Evolutionary conservation across 2,888 invertebrate genomes (phyloP), one percentile per base, ranked within the genome.

Genomic region (Athalia cordata): DNA sequence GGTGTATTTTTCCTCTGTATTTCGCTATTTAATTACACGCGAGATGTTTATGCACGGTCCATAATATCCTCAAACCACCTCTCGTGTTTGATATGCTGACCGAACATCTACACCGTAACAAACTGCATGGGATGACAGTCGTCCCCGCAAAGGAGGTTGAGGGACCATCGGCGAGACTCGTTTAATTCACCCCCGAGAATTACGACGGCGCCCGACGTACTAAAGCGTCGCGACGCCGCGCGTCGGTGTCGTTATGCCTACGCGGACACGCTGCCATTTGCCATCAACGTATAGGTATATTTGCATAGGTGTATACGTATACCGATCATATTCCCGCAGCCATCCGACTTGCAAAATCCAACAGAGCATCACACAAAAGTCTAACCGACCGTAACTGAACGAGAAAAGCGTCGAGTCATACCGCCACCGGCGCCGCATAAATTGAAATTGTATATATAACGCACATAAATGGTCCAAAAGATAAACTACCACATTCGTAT

Each of bases 191-290:
- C 43, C 55, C 68, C 50, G 68, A 43, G n/a, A 52, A 72, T 72
- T 47, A 72, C 72, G 59, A 72, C 59, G 84, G 80, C 83, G 83
- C 84, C 83, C 82, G 84, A 85, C 85, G 83, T 86, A 84, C 86
- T 87, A 87, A 87, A 86, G 83, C 85, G 64, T 76, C 64, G 75
- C 75, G 75, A 62, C 75, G 29, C 29, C 29, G 29, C 29, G 29
- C 29, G 75, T 49, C 43, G 62, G 75, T 76, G 62, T 59, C 72
- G 47, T 47, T 45, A 45, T 47, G 57, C 72, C 47, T 59, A 49
- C 57, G 45, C 59, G 43, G 55, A 45, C 59, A 43, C n/a, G n/a
- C 13, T 59, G 59, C n/a, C 45, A 72, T 72, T 72, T 72, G 57
- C 72, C 57, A 72, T 72, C 72, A 72, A 57, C 72, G 68, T 68